phyloP scores from a whole-genome alignment of 1,140 invertebrate species.

The Drosophila tsacasi region DNA sequence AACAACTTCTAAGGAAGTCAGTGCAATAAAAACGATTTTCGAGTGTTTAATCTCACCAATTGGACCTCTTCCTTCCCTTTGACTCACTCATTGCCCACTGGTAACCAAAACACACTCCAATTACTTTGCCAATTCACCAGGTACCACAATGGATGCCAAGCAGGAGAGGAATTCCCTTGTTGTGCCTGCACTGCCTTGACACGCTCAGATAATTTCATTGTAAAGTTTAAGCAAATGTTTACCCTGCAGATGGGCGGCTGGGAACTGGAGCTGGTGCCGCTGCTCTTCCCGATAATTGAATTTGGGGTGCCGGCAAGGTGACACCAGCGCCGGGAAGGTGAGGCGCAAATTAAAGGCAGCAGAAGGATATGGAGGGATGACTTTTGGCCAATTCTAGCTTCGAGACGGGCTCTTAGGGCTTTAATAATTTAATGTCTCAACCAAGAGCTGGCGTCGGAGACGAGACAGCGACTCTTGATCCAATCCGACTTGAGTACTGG shows the following conservation, averaged over 20 bases:
- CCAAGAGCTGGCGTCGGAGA: slow-evolving; percentile 1
- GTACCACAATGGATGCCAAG: slow-evolving; percentile 16
- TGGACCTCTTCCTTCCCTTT: neutral
- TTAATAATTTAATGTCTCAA: slow-evolving; percentile 65
- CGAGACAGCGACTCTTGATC: slow-evolving; percentile 14
- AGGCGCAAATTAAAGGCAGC: slow-evolving; percentile 43
- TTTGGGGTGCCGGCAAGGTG: slow-evolving; percentile 39
- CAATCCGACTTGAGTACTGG: slow-evolving; percentile 37
- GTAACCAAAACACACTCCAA: slow-evolving; percentile 33
- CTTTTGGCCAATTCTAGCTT: slow-evolving; percentile 23
- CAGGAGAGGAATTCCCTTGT: slow-evolving; percentile 16
- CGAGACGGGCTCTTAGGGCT: slow-evolving; percentile 21
- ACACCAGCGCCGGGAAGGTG: slow-evolving; percentile 3
- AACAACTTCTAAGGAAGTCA: neutral
- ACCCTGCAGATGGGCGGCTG: slow-evolving; percentile 39
- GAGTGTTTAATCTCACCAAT: slow-evolving; percentile 5
- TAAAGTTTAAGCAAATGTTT: slow-evolving; percentile 68
- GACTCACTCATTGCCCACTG: slow-evolving; percentile 14
- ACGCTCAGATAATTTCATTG: slow-evolving; percentile 57
- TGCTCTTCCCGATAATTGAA: slow-evolving; percentile 67
- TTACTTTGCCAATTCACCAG: slow-evolving; percentile 29
- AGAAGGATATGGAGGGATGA: slow-evolving; percentile 38
- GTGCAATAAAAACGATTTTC: neutral
- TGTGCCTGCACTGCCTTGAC: slow-evolving; percentile 30
- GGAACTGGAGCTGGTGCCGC: slow-evolving; percentile 10